These are phyloP conservation scores for Cydia amplana DNA, from an alignment of 1,140 invertebrate species.

Conservation along the genomic window DNA sequence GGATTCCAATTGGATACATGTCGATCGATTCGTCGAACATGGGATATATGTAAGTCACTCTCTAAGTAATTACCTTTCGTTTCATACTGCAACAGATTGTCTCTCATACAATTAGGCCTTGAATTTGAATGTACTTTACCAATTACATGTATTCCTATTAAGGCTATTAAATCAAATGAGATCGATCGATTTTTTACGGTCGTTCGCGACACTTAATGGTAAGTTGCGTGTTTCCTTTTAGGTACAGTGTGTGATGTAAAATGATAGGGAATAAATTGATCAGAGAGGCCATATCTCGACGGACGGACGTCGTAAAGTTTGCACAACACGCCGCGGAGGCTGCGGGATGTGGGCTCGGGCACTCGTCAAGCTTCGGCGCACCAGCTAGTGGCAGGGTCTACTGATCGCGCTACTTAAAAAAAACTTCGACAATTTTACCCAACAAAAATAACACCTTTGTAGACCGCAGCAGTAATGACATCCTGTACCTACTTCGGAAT, in stretches of 20 bases:
- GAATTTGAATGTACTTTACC: constrained; percentile 44
- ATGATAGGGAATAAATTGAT: constrained; percentile 48
- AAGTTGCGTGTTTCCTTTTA: constrained; percentile 42
- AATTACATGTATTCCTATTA: constrained; percentile 49
- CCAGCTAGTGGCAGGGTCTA: neutral
- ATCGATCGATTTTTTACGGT: constrained; percentile 61
- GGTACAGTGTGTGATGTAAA: constrained; percentile 40
- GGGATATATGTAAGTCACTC: constrained; percentile 12
- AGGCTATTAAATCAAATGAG: constrained; percentile 62
- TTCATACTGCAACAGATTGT: neutral
- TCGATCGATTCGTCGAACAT: constrained; percentile 32
- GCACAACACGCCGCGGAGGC: constrained; percentile 37
- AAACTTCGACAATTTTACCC: constrained; percentile 5
- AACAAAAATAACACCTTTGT: constrained; percentile 23
- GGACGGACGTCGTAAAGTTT: constrained; percentile 54
- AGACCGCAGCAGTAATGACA: constrained; percentile 23
- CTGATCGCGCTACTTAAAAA: constrained; percentile 10
- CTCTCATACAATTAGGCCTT: neutral
- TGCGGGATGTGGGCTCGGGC: constrained; percentile 15
- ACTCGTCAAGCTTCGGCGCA: neutral
- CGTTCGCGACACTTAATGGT: constrained; percentile 59
- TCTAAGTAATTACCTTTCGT: neutral
- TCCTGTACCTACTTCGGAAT: constrained; percentile 4
- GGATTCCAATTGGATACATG: constrained; percentile 43
- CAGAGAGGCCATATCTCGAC: constrained; percentile 53